phyloP scores from a whole-genome alignment of 2,888 invertebrate species.

The Melanophora roralis region DNA sequence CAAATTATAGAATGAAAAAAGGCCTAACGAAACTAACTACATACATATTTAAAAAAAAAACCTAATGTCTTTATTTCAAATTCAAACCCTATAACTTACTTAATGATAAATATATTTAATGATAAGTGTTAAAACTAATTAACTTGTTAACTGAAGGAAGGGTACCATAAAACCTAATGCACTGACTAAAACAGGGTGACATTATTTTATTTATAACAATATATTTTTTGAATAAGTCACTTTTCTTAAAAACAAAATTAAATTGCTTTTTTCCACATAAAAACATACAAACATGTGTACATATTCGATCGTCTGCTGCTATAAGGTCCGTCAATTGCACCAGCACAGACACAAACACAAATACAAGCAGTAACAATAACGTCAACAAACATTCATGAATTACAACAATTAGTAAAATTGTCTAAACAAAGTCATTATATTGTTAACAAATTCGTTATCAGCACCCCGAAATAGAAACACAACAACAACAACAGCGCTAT shows the following conservation, averaged over 20 bases:
- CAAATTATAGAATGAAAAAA: too few species aligned
- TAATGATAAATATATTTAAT: not conserved
- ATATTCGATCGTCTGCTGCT: not conserved
- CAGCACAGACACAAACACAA: too few species aligned
- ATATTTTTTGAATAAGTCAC: slow-evolving; percentile 10
- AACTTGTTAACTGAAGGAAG: slow-evolving; percentile 52
- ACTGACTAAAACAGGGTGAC: slow-evolving; percentile 31
- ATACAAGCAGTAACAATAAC: not conserved
- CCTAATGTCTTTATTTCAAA: slow-evolving; percentile 9
- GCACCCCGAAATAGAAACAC: slow-evolving; percentile 47
- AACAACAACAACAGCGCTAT: slow-evolving; percentile 37
- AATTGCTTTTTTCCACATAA: not conserved
- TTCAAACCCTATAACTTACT: not conserved
- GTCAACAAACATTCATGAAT: slow-evolving; percentile 49
- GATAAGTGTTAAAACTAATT: slow-evolving; percentile 32
- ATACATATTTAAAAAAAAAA: too few species aligned
- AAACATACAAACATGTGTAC: too few species aligned
- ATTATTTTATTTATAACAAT: not conserved
- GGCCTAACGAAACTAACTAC: too few species aligned
- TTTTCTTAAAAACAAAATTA: slow-evolving; percentile 8
- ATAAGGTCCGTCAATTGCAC: slow-evolving; percentile 6
- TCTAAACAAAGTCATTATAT: slow-evolving; percentile 63
- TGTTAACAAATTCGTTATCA: slow-evolving; percentile 62
- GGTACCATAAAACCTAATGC: slow-evolving; percentile 1
- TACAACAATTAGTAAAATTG: slow-evolving; percentile 61